Percentiles rank a stretch among this genome's conserved stretches.
Conservation (phyloP, 1,140 invertebrate species). For the Luehdorfia chinensis region DNA sequence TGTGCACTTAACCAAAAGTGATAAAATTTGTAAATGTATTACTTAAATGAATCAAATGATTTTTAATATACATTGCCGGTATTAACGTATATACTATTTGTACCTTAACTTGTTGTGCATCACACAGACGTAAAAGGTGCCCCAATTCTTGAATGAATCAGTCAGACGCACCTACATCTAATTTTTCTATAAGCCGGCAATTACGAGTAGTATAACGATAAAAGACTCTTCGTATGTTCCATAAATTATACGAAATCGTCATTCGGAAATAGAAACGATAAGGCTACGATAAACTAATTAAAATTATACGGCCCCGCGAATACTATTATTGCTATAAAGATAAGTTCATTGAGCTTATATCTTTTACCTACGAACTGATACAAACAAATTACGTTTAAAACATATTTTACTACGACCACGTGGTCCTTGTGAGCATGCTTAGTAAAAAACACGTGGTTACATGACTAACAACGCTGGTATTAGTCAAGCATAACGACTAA, state of each 20-base stretch:
- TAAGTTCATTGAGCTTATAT: conserved; percentile 11
- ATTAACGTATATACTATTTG: too few relatives aligned
- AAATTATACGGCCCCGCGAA: neutral
- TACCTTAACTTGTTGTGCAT: too few relatives aligned
- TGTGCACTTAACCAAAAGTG: too few relatives aligned
- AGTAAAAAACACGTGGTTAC: conserved; percentile 11
- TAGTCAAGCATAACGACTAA: conserved; percentile 13
- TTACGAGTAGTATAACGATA: conserved; percentile 3
- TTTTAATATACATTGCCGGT: too few relatives aligned
- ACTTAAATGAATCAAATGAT: too few relatives aligned
- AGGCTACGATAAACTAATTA: neutral
- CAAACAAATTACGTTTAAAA: conserved; percentile 3
- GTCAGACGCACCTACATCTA: too few relatives aligned
- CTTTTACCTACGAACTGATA: conserved; percentile 1
- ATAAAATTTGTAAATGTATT: too few relatives aligned
- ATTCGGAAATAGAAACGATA: conserved; percentile 2
- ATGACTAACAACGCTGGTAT: conserved; percentile 9
- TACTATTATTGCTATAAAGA: too few relatives aligned
- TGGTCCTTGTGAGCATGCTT: neutral
- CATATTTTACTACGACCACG: conserved; percentile 12
- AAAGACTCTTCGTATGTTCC: too few relatives aligned
- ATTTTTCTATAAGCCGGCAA: conserved; percentile 12
- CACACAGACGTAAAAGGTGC: too few relatives aligned
- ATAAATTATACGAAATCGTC: neutral
- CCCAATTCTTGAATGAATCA: too few relatives aligned